A percentile compares a stretch with the other conserved stretches of the same genome.
Evolutionary conservation across 2,797 vertebrate genomes (phyloP).

Genomic region (Pantherophis vulpinus): DNA sequence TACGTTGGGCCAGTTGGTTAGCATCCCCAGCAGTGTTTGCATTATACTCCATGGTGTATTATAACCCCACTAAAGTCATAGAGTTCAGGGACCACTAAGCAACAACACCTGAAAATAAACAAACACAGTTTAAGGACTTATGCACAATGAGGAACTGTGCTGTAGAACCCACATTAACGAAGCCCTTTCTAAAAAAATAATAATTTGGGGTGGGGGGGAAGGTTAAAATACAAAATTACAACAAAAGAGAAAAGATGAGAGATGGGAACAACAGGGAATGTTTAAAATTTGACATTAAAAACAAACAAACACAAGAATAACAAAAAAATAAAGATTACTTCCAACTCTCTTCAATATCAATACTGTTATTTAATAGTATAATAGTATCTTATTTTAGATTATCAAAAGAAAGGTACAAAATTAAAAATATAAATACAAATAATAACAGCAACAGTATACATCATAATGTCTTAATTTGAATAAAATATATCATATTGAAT

Average conservation of each 20-base stretch:
- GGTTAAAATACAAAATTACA: not conserved
- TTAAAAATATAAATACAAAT: not conserved
- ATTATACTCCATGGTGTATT: constrained; percentile 65
- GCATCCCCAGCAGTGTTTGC: constrained; percentile 63
- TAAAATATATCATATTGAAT: not conserved
- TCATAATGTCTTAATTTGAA: not conserved
- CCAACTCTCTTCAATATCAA: not conserved
- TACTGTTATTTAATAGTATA: not conserved
- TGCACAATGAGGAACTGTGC: not conserved
- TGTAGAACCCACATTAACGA: not conserved
- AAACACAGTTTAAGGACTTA: not conserved
- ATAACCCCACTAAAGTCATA: constrained; percentile 52
- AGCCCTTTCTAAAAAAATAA: not conserved
- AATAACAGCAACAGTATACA: not conserved
- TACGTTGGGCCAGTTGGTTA: constrained; percentile 70
- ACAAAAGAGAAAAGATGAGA: not conserved
- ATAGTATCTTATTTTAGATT: not conserved
- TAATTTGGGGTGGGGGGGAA: no score
- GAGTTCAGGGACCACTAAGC: constrained; percentile 37
- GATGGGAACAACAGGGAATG: not conserved
- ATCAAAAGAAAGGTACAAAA: not conserved
- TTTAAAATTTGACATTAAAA: not conserved
- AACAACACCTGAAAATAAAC: constrained; percentile 55
- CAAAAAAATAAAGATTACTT: not conserved
- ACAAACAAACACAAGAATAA: not conserved